Evolutionary conservation across 2,888 invertebrate species (phyloP), one percentile per base, ranked within the genome.

Genomic region (Callyntrura guangdongensis): DNA sequence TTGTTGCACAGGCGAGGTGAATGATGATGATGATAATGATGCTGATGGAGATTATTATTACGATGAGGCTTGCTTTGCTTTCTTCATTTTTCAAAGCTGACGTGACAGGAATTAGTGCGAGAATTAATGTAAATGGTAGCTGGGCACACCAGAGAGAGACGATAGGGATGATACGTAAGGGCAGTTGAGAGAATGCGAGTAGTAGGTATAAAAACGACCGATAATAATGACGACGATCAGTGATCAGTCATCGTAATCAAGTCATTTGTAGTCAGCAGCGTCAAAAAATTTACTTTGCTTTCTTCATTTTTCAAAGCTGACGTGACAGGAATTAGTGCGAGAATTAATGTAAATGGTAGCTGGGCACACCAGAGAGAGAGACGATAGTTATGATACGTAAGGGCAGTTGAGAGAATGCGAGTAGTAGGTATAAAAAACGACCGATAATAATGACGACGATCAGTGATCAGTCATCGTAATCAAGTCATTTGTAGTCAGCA

Each of bases 401-500:
- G n/a, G n/a, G n/a, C n/a, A n/a, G n/a, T 64, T 11, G 17, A 22
- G 22, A 9, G 22, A 22, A 64, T 64, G 53, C 53, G 14, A 36
- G 36, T n/a, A n/a, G n/a, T n/a, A n/a, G n/a, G n/a, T 36, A 6
- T 36, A 59, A 59, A 59, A 59, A 20, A 64, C 9, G 36, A 36
- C 2, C 36, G 36, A n/a, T n/a, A 25, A 64, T 25, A 49, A 49
- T 59, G 14, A 56, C 47, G 36, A 56, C 67, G 79, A 86, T 36
- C 79, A 79, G 81, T 83, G 86, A 87, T 81, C 87, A 86, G 67
- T 87, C 89, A 89, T 49, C 61, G 49, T 89, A 89, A 89, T 89
- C 89, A 84, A 84, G 83, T 84, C 89, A 89, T 89, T 89, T 89
- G 89, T 89, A 89, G 83, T 69, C 77, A 83, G 59, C 89, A 83